These are phyloP conservation scores for Drosophila seguyi DNA, from an alignment of 1,140 invertebrate species.

Conservation along the genomic window DNA sequence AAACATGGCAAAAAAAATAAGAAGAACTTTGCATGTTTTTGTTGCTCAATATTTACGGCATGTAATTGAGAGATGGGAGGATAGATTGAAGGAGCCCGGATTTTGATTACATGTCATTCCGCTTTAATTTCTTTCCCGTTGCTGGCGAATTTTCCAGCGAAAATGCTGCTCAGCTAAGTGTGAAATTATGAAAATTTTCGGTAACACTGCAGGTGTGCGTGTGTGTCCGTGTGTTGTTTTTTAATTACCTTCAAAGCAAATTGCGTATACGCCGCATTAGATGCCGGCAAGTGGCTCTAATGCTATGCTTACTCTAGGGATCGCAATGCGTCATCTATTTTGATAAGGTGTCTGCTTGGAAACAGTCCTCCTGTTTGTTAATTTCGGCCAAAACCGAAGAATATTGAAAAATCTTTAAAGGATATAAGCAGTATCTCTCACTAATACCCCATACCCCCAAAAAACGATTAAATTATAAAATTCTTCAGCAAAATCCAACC, in stretches of 20 bases:
- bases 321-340: slow-evolving; percentile 19
- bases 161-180: slow-evolving; percentile 66
- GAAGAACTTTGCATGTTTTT: slow-evolving; percentile 42
- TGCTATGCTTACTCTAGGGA: slow-evolving; percentile 26
- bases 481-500: not conserved
- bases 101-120: slow-evolving; percentile 57
- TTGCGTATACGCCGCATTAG: slow-evolving; percentile 65
- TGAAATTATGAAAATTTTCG: slow-evolving; percentile 72
- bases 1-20: slow-evolving; percentile 2
- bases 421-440: not conserved
- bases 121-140: not conserved
- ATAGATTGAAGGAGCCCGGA: slow-evolving; percentile 4
- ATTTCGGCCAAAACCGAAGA: not conserved
- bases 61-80: not conserved
- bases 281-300: slow-evolving; percentile 32
- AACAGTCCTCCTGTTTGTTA: not conserved
- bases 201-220: slow-evolving; percentile 14
- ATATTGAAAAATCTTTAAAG: not conserved
- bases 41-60: slow-evolving; percentile 11
- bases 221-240: slow-evolving; percentile 47
- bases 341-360: not conserved
- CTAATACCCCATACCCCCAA: too few species aligned
- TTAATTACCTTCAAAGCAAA: slow-evolving; percentile 68
- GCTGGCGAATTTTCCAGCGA: slow-evolving; percentile 31
- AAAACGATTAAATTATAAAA: slow-evolving; percentile 7